Evolutionary conservation across 2,888 invertebrate genomes (phyloP).

Genomic region (Trachelus stipa): DNA sequence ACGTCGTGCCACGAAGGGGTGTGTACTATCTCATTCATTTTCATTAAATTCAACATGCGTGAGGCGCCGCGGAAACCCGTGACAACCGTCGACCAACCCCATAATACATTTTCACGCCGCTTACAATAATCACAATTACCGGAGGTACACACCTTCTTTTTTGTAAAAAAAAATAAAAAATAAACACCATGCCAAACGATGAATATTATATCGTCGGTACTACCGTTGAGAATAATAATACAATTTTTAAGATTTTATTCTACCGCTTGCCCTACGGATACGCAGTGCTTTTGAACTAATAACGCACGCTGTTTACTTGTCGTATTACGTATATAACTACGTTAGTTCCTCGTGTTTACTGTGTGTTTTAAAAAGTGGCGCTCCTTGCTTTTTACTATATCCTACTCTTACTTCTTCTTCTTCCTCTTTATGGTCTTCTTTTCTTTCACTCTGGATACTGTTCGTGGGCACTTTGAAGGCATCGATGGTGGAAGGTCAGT

Average conservation of each 20-base stretch:
- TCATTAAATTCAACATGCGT: slow-evolving; percentile 32
- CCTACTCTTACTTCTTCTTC: not conserved
- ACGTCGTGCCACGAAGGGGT: slow-evolving; percentile 26
- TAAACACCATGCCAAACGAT: not conserved
- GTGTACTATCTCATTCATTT: slow-evolving; percentile 48
- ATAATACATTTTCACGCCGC: slow-evolving; percentile 1
- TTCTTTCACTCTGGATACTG: not conserved
- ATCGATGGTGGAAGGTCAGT: slow-evolving; percentile 26
- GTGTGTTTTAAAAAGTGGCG: not conserved
- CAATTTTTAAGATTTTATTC: not conserved
- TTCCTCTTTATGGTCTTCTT: not conserved
- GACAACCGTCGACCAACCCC: slow-evolving; percentile 1
- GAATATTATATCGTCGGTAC: not conserved
- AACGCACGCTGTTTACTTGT: not conserved
- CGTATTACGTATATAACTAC: not conserved
- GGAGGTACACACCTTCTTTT: slow-evolving; percentile 1
- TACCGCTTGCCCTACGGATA: not conserved
- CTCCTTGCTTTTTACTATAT: not conserved
- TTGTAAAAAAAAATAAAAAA: not conserved
- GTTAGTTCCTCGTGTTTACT: not conserved
- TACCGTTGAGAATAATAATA: not conserved
- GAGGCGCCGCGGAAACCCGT: slow-evolving; percentile 5
- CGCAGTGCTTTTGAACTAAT: not conserved
- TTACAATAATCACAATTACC: slow-evolving; percentile 1
- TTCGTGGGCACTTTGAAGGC: slow-evolving; percentile 9